Evolutionary conservation across 2,113 vertebrate genomes (phyloP).

Genomic region (Phalacrocorax carbo): DNA sequence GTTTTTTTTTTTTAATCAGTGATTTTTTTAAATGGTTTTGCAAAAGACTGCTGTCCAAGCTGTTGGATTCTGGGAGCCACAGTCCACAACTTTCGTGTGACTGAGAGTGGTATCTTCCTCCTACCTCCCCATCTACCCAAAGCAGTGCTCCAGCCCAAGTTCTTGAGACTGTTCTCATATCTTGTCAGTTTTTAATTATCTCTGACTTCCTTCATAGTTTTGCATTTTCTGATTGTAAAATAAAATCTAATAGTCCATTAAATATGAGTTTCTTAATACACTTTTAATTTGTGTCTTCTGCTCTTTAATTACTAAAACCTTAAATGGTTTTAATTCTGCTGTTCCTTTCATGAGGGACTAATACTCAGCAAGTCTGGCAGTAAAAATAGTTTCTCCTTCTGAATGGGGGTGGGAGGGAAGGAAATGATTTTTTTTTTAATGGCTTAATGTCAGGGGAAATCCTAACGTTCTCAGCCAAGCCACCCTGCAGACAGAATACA

Average conservation of each 20-base stretch:
- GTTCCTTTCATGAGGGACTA: conserved; percentile 12
- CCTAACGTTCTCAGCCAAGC: conserved; percentile 49
- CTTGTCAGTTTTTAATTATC: background rate
- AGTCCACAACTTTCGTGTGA: background rate
- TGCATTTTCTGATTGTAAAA: background rate
- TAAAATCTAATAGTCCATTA: background rate
- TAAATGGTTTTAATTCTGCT: conserved; percentile 15
- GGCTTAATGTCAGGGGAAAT: conserved; percentile 51
- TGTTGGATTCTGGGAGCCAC: background rate
- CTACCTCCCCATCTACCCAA: background rate
- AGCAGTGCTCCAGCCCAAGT: background rate
- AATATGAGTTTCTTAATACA: background rate
- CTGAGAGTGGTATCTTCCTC: background rate
- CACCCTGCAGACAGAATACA: conserved; percentile 43
- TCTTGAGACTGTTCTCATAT: background rate
- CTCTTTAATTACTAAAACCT: conserved; percentile 27
- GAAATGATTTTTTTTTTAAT: background rate
- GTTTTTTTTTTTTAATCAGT: background rate
- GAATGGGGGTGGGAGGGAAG: conserved; percentile 18
- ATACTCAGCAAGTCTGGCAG: conserved; percentile 8
- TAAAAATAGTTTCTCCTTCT: conserved; percentile 11
- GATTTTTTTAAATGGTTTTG: accelerated
- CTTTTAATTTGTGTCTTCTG: conserved; percentile 33
- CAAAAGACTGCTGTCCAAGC: background rate
- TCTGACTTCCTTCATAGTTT: background rate